Base-by-base conservation (phyloP, 2,888 invertebrate genomes). In the Synergus japonicus region DNA sequence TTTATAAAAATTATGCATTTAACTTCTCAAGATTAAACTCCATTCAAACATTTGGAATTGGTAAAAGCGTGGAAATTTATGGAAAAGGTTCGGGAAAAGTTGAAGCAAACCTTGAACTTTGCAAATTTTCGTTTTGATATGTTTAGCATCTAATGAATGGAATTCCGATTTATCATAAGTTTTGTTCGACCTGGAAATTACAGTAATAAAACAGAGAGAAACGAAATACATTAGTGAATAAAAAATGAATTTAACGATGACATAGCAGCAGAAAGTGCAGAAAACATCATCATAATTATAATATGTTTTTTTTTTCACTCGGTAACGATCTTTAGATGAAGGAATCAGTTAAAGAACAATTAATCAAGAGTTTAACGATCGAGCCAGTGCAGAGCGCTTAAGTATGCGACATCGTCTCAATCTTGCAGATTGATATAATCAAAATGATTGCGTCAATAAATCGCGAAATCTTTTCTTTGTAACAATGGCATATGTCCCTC, bases 401-500 rank as follows among this genome's bases (percentile, higher is more conserved):
- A 18, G 22, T 22, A 60, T 60, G 60, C 4, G 22, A 22, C 60
- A 60, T 60, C 22, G 22, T 10, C 22, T 10, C 18, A 22, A 22
- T 60, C 60, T 60, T 60, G 10, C 9, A 60, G 10, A 60, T 60
- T 60, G 60, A 60, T n/a, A 22, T 60, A 60, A 60, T 60, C 22
- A 60, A 69, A 69, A 4, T 46, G 69, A 69, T 69, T 69, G 49
- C n/a, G 29, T 54, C 69, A 69, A 69, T 69, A 29, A 46, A 69
- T 46, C 46, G 37, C 29, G 29, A 69, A 54, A 69, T 69, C 49
- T 46, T 69, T 69, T 69, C 49, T 69, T 7, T 46, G 46, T 9
- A 69, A 54, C 69, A 69, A 69, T 69, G 69, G 46, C 37, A 49
- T 54, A 37, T 69, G 37, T 37, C 69, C 15, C 29, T 4, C 37